Evolutionary conservation across 2,113 vertebrate genomes (phyloP).

Genomic region (Callithrix jacchus): DNA sequence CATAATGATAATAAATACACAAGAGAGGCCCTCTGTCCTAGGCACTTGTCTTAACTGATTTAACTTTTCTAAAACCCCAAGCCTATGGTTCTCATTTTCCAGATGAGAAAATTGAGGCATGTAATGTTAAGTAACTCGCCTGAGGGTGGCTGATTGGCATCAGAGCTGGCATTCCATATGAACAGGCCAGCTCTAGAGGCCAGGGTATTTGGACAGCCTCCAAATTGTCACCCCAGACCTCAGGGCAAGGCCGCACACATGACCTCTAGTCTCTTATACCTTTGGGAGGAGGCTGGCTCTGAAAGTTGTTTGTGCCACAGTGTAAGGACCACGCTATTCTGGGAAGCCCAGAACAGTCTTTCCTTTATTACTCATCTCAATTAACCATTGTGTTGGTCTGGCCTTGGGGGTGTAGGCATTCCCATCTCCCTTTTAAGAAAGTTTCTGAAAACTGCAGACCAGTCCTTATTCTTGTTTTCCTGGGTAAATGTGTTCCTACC

Average conservation of each 20-base stretch:
- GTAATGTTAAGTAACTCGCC: not conserved
- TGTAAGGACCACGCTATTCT: not conserved
- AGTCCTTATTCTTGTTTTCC: not conserved
- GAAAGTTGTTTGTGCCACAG: constrained; percentile 8
- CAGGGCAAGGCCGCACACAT: not conserved
- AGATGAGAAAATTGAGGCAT: not conserved
- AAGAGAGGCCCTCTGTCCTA: not conserved
- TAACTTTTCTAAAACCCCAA: not conserved
- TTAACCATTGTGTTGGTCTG: not conserved
- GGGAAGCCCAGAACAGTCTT: not conserved
- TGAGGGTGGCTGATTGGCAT: not conserved
- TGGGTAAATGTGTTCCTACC: not conserved
- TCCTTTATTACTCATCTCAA: constrained; percentile 57
- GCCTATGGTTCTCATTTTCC: not conserved
- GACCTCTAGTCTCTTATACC: not conserved
- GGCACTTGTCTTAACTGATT: not conserved
- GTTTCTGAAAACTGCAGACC: not conserved
- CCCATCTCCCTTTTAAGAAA: constrained; percentile 3
- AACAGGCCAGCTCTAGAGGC: not conserved
- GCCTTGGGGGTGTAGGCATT: not conserved
- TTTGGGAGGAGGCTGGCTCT: not conserved
- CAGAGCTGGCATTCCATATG: not conserved
- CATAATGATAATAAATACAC: not conserved
- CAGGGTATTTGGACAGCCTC: not conserved
- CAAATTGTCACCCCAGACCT: too few relatives aligned